A percentile compares a stretch with the other conserved stretches of the same genome.
These are phyloP conservation scores for Thaleichthys pacificus DNA, from an alignment of 2,797 vertebrate genomes.

Conservation along the genomic window DNA sequence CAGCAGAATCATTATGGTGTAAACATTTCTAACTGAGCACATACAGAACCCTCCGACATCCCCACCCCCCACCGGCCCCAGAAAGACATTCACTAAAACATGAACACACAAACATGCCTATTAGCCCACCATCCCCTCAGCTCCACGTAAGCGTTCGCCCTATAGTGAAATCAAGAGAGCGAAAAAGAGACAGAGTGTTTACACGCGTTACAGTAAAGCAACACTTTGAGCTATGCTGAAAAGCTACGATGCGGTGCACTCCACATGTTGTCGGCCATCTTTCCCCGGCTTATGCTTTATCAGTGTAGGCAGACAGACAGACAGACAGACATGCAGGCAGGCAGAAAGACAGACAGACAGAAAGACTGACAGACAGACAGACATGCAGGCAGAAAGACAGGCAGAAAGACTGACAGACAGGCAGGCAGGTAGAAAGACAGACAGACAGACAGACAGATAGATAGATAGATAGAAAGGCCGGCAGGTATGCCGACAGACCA, in stretches of 20 bases:
- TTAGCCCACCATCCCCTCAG: no score
- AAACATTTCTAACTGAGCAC: neutral
- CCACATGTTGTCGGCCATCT: neutral
- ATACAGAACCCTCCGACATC: neutral
- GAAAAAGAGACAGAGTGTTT: constrained; percentile 2
- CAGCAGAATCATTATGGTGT: neutral
- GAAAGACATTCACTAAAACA: neutral
- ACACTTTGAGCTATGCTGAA: neutral
- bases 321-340: neutral
- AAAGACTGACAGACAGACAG: neutral
- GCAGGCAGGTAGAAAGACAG: constrained; percentile 8
- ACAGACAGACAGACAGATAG: constrained; percentile 6
- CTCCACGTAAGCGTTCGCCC: neutral
- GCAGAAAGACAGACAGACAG: neutral
- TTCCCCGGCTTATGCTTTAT: neutral
- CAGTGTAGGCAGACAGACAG: constrained; percentile 4
- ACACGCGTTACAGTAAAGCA: neutral
- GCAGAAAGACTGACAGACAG: neutral
- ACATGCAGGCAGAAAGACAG: no score
- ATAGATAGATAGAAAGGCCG: no score
- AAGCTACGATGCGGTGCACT: neutral
- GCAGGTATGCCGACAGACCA: neutral
- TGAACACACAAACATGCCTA: neutral
- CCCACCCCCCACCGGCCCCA: neutral
- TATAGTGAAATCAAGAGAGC: neutral